Evolutionary conservation across 2,888 invertebrate genomes (phyloP).

Genomic region (Cephus pygmeus): DNA sequence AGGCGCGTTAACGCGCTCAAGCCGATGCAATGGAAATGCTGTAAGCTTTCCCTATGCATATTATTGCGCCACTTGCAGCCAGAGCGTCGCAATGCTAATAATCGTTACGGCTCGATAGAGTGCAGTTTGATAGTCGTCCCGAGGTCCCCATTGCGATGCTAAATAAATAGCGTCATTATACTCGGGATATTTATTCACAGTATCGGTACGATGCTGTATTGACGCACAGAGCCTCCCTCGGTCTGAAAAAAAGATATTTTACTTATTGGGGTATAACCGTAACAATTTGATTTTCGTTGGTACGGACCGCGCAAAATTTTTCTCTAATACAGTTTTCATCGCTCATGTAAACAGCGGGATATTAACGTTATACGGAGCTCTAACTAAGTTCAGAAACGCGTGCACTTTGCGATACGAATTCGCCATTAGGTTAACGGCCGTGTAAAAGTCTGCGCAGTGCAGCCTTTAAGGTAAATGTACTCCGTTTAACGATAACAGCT

Average conservation of each 20-base stretch:
- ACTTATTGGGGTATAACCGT: background rate
- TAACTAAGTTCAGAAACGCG: conserved; percentile 41
- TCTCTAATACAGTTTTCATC: background rate
- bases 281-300: background rate
- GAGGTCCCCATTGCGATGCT: background rate
- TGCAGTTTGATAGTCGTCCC: conserved; percentile 27
- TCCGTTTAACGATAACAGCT: background rate
- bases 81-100: conserved; percentile 50
- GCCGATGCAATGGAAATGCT: conserved; percentile 61
- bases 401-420: conserved; percentile 28
- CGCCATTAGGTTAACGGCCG: conserved; percentile 49
- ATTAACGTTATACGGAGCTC: conserved; percentile 43
- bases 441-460: conserved; percentile 51
- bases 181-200: background rate
- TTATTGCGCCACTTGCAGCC: conserved; percentile 55
- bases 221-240: background rate
- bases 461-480: background rate
- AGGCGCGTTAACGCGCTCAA: conserved; percentile 44
- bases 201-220: background rate
- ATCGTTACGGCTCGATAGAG: conserved; percentile 57
- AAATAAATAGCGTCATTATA: conserved; percentile 2
- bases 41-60: conserved; percentile 55
- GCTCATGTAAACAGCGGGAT: conserved; percentile 21
- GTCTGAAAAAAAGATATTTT: background rate
- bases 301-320: background rate